Evolutionary conservation across 2,888 invertebrate species (phyloP).

Genomic region (Pristionchus entomophagus): DNA sequence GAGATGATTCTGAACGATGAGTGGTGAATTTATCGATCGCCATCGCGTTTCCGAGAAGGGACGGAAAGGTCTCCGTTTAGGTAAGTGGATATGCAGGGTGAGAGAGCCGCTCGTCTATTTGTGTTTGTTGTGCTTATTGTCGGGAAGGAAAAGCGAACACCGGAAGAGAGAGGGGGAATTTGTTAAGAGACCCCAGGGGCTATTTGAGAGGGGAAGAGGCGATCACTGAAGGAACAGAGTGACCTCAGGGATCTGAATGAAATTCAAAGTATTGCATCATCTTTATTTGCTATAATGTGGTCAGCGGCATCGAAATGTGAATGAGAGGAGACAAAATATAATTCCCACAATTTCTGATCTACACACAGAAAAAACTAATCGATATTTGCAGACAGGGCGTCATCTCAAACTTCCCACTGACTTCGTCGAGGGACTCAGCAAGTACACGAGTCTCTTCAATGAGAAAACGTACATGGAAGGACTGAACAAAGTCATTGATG

Average conservation of each 20-base stretch:
- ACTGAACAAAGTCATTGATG: conserved; percentile 68
- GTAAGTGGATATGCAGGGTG: background rate
- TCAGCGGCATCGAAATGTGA: too few relatives aligned
- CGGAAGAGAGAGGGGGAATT: background rate
- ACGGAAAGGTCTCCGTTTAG: too few relatives aligned
- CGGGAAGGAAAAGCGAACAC: conserved; percentile 9
- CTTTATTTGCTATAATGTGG: too few relatives aligned
- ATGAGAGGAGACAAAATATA: too few relatives aligned
- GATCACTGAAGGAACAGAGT: background rate
- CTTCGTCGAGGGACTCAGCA: conserved; percentile 64
- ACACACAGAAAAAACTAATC: too few relatives aligned
- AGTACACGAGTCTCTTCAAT: conserved; percentile 70
- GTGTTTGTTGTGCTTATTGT: conserved; percentile 38
- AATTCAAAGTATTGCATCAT: too few relatives aligned
- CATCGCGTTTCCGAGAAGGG: too few relatives aligned
- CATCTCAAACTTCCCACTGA: conserved; percentile 69
- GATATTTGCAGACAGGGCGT: conserved; percentile 65
- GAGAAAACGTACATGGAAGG: conserved; percentile 74
- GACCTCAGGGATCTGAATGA: background rate
- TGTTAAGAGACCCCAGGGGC: background rate
- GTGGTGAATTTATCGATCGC: too few relatives aligned
- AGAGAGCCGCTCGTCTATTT: background rate
- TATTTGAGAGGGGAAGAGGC: background rate
- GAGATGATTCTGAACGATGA: too few relatives aligned
- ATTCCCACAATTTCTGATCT: too few relatives aligned